Base-by-base conservation (phyloP, 2,797 vertebrate genomes). In the Ambastaia sidthimunki region DNA sequence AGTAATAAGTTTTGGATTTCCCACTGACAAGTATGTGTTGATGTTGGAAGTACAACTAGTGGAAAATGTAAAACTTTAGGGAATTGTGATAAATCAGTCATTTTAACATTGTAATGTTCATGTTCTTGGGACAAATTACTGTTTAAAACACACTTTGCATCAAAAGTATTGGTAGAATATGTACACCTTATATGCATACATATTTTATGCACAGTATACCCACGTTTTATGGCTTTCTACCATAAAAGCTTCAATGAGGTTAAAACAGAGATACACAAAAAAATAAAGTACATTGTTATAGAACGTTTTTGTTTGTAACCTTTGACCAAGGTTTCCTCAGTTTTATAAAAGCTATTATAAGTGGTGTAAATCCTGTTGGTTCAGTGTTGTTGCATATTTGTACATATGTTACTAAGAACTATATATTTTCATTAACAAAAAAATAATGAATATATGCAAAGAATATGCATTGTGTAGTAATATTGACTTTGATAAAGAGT, bases 391-490 rank as follows among this genome's bases (percentile, higher is more conserved):
- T 82, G 78, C 83, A 85, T 55, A 85, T 83, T 86, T 92, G 87
- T 93, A 91, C 89, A 93, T 89, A 89, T 86, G 82, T 92, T 91
- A 92, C 88, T 86, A 86, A 90, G 81, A 89, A 84, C 81, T 91
- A 91, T 89, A 86, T 91, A 89, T 92, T 87, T 84, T 91, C 85
- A 91, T 93, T 93, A 93, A 92, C 89, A 90, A 91, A 78, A n/a
- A 28, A 83, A 89, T 93, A 94, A 93, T 88, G 89, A 78, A 82
- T 93, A 90, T 93, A 93, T 91, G 89, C 92, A 91, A 92, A 86
- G 86, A 90, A 92, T 90, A 88, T 88, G 89, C 89, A 89, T 92
- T 83, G 80, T 86, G 87, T 84, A 86, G 86, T 93, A 92, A 84
- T 80, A 47, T 80, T 67, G 89, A 88, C 82, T 88, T 87, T 86